These are phyloP conservation scores for Grallaria varia DNA, from an alignment of 2,113 vertebrate species.

Conservation along the genomic window DNA sequence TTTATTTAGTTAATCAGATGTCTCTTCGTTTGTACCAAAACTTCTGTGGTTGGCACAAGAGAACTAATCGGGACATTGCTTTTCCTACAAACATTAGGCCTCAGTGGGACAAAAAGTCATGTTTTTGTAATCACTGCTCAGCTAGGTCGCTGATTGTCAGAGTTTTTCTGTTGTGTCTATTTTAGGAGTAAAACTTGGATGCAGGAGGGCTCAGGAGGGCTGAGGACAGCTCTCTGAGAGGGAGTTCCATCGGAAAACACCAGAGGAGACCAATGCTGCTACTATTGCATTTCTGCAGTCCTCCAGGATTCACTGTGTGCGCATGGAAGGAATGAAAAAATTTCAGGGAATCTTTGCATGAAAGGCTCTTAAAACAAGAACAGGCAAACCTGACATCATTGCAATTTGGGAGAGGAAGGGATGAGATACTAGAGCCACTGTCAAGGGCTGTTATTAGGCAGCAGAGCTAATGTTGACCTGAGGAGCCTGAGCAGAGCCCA, in stretches of 20 bases:
- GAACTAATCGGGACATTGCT: background rate
- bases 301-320: background rate
- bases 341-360: background rate
- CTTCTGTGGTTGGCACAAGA: background rate
- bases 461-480: background rate
- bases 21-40: background rate
- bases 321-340: background rate
- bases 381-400: background rate
- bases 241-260: background rate
- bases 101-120: background rate
- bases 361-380: background rate
- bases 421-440: background rate
- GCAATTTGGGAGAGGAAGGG: background rate
- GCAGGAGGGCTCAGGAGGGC: background rate
- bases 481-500: background rate
- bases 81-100: background rate
- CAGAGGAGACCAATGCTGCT: background rate
- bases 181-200: background rate
- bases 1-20: background rate
- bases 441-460: background rate
- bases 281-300: background rate
- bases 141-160: background rate
- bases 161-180: background rate
- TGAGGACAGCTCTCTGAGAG: background rate
- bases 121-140: background rate